phyloP scores from a whole-genome alignment of 2,797 vertebrate genomes.

The Macropus fuliginosus region DNA sequence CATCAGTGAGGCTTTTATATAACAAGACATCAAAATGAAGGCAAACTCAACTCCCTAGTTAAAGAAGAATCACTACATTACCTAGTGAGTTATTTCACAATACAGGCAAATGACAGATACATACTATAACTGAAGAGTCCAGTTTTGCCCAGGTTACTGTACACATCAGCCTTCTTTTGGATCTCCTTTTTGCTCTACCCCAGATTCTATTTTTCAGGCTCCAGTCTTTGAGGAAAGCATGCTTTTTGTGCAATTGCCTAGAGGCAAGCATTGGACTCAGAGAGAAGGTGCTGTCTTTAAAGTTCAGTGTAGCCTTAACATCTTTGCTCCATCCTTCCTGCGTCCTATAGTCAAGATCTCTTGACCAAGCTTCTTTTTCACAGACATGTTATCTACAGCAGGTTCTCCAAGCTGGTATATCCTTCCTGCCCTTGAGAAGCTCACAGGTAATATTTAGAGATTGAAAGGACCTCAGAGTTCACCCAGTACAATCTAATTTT shows the following conservation, averaged over 20 bases:
- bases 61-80: background rate
- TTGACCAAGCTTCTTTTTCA: background rate
- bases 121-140: background rate
- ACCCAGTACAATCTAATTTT: background rate
- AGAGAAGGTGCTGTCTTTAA: conserved; percentile 41
- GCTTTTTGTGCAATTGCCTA: conserved; percentile 14
- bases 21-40: background rate
- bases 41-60: background rate
- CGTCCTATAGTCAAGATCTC: background rate
- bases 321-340: conserved; percentile 41
- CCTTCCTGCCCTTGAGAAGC: background rate
- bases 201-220: conserved; percentile 32
- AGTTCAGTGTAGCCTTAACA: conserved; percentile 16
- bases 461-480: background rate
- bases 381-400: conserved; percentile 32
- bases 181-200: conserved; percentile 2
- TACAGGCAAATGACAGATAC: background rate
- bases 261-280: conserved; percentile 51
- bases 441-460: background rate
- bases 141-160: background rate
- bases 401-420: conserved; percentile 43
- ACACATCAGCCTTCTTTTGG: background rate
- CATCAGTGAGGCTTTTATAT: background rate
- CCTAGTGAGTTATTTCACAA: background rate
- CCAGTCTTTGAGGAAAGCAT: background rate